Conservation (phyloP, 2,113 vertebrate species). For the Dasyornis broadbenti region DNA sequence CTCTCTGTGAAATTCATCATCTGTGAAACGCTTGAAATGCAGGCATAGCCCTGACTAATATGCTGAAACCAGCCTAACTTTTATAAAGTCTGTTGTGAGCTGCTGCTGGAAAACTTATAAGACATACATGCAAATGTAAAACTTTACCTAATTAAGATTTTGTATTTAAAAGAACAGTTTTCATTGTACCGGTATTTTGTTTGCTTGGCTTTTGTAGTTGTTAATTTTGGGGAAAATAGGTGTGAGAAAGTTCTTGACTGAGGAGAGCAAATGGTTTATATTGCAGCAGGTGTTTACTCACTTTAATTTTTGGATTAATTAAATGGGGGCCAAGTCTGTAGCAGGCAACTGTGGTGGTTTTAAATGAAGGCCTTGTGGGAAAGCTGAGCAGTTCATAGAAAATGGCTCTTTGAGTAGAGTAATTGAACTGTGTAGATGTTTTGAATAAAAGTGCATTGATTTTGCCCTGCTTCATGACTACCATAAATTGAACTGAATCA, state of each 20-base stretch:
- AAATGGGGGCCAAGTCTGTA: neutral
- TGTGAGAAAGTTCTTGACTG: conserved; percentile 38
- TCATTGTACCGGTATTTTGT: neutral
- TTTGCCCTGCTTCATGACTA: neutral
- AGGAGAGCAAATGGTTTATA: neutral
- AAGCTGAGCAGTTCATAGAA: neutral
- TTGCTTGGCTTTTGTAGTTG: neutral
- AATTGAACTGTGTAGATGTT: neutral
- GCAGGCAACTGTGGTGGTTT: neutral
- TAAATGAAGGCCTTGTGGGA: neutral
- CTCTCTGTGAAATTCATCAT: neutral
- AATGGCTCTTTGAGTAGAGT: neutral
- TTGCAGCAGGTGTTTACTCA: neutral
- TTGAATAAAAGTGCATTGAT: neutral
- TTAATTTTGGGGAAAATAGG: neutral
- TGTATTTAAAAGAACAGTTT: neutral
- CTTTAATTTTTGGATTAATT: conserved; percentile 20
- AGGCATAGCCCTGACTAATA: neutral
- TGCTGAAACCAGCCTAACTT: neutral
- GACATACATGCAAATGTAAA: neutral
- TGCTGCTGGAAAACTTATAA: neutral
- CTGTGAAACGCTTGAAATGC: neutral
- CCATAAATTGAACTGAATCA: neutral
- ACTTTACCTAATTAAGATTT: neutral
- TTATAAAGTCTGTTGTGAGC: neutral